Evolutionary conservation across 2,113 vertebrate genomes (phyloP), one percentile per base, ranked within the genome.

Genomic region (Crypturellus undulatus): DNA sequence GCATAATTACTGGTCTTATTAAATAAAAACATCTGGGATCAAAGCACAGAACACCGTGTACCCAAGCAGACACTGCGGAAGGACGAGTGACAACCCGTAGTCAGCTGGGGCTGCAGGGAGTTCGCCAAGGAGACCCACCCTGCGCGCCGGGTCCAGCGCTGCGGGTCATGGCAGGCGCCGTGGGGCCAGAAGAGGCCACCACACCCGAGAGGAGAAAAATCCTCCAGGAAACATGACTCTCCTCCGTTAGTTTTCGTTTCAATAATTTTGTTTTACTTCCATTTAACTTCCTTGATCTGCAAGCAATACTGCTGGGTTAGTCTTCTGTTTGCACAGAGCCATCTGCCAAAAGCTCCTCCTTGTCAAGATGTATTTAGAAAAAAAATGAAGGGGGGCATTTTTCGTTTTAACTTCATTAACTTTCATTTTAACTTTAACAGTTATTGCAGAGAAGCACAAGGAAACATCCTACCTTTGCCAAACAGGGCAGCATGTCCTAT

Each of bases 161-260:
- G 76, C 0, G 0, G 4, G 7, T 69, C 76, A 34, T 1, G 1
- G 59, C 11, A 1, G 21, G 38, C 59, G 12, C 32, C 1, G 1
- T 0, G 0, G 84, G 78, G 70, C 92, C 95, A 96, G 34, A 43
- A 96, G 78, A 82, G 43, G 89, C 89, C 87, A 89, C 95, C 96
- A 93, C 95, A 92, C 94, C 94, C 92, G 87, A 30, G 54, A 94
- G 73, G 64, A 88, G 89, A 84, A 72, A 72, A 95, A 28, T 52
- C 43, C 91, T 93, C 12, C 95, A 79, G 59, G 94, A 96, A 95
- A 96, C 17, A 25, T 32, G 87, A 92, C 43, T 69, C 87, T 87
- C 67, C 62, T 72, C 26, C 73, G 47, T 25, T 9, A 10, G 16
- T n/a, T 80, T 83, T 60, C 87, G 42, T 76, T 84, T 79, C 47